These are phyloP conservation scores for Oreochromis mossambicus DNA, from an alignment of 2,797 vertebrate genomes.

Conservation along the genomic window DNA sequence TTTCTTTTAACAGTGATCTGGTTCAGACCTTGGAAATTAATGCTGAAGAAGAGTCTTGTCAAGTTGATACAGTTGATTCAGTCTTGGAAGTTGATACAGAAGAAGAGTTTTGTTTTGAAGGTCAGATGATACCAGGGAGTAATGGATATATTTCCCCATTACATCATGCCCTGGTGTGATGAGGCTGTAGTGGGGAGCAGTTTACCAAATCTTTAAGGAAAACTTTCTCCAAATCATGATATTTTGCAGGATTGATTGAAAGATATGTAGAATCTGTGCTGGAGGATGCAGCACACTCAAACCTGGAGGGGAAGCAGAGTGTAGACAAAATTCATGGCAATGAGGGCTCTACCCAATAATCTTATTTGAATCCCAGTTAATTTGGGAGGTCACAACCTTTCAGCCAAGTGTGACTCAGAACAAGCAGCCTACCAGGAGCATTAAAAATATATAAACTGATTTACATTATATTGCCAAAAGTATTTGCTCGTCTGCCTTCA, in stretches of 20 bases:
- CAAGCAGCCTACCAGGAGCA: not conserved
- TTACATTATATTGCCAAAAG: not conserved
- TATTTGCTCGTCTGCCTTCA: not conserved
- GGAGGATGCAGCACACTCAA: not conserved
- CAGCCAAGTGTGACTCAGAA: not conserved
- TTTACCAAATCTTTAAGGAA: not conserved
- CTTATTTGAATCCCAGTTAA: not conserved
- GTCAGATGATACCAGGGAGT: not conserved
- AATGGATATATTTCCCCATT: not conserved
- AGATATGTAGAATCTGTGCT: not conserved
- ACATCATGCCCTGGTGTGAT: not conserved
- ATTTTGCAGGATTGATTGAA: not conserved
- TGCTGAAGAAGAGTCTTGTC: not conserved
- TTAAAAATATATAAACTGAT: not conserved
- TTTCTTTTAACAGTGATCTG: not conserved
- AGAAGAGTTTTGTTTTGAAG: not conserved
- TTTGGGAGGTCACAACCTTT: not conserved
- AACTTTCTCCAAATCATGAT: not conserved
- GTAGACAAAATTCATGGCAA: not conserved
- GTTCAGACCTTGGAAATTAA: not conserved
- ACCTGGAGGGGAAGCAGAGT: not conserved
- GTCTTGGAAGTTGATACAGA: not conserved
- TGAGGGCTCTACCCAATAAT: not conserved
- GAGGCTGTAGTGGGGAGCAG: not conserved
- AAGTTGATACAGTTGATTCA: not conserved